Percentiles rank a stretch among this genome's conserved stretches.
phyloP scores from a whole-genome alignment of 2,888 invertebrate genomes.

The Drosophila tanythrix region DNA sequence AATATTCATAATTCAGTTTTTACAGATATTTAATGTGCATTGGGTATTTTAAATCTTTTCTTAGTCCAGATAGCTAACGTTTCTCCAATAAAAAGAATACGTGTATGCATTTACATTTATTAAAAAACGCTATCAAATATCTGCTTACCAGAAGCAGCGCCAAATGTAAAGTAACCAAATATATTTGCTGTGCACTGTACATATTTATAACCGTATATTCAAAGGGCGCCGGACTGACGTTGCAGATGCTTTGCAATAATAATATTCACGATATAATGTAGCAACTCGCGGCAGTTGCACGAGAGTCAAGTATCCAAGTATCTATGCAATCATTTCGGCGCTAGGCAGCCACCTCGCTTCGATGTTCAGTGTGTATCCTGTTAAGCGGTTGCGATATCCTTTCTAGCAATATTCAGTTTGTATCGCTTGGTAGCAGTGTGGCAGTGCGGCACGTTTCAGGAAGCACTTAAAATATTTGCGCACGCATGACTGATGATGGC shows the following conservation, averaged over 20 bases:
- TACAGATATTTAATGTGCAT: neutral
- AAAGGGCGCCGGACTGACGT: constrained; percentile 1
- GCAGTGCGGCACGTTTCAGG: constrained; percentile 67
- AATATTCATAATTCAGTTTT: neutral
- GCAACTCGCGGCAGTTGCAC: constrained; percentile 26
- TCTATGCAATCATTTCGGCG: constrained; percentile 20
- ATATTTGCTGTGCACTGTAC: constrained; percentile 2
- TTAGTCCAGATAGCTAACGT: too few relatives aligned
- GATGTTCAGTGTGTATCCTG: constrained; percentile 23
- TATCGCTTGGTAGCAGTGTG: constrained; percentile 33
- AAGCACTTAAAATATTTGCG: constrained; percentile 81
- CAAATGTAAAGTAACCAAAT: neutral
- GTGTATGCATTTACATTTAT: neutral
- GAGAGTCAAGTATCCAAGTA: constrained; percentile 14
- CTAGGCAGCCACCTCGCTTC: constrained; percentile 45
- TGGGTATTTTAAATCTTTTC: neutral
- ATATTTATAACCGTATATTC: constrained; percentile 18
- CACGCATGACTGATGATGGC: constrained; percentile 79
- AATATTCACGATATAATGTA: constrained; percentile 37
- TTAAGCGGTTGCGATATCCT: constrained; percentile 40
- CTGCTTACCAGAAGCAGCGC: too few relatives aligned
- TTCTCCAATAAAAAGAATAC: neutral
- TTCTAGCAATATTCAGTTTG: constrained; percentile 23
- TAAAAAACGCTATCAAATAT: neutral
- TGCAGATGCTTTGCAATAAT: constrained; percentile 20